Percentiles rank a stretch among this genome's conserved stretches.
Conservation (phyloP, 2,797 vertebrate species). For the Arctocebus calabarensis region DNA sequence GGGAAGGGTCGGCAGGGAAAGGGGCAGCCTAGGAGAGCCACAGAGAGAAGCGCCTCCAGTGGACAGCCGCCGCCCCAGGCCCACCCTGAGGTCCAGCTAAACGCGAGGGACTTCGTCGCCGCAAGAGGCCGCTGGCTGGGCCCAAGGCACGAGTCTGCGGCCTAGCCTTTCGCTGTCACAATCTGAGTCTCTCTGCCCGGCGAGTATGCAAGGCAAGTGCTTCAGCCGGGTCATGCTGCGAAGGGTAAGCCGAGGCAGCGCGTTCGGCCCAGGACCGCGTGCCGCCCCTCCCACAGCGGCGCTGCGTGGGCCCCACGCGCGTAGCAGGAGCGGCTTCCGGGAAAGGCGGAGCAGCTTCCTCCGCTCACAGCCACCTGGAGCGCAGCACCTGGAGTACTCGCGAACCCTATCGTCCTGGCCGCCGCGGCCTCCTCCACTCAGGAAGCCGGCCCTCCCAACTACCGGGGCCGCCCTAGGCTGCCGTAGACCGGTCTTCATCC, state of each 20-base stretch:
- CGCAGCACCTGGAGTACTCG: neutral
- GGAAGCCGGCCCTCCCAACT: neutral
- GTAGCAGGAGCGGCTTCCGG: neutral
- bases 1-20: neutral
- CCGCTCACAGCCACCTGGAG: neutral
- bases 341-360: conserved; percentile 42
- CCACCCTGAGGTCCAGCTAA: neutral
- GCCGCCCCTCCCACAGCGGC: rapidly evolving
- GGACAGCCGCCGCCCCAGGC: neutral
- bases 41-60: neutral
- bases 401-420: rapidly evolving
- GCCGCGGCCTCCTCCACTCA: rapidly evolving
- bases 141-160: neutral
- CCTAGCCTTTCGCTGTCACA: neutral
- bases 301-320: neutral
- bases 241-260: neutral
- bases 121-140: neutral
- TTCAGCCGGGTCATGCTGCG: neutral
- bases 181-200: neutral
- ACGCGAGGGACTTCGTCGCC: neutral
- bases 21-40: neutral
- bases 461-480: neutral
- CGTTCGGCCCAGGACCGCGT: neutral
- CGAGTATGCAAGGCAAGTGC: neutral
- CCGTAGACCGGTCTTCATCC: neutral